phyloP scores from a whole-genome alignment of 2,888 invertebrate genomes.

The Troides helena region DNA sequence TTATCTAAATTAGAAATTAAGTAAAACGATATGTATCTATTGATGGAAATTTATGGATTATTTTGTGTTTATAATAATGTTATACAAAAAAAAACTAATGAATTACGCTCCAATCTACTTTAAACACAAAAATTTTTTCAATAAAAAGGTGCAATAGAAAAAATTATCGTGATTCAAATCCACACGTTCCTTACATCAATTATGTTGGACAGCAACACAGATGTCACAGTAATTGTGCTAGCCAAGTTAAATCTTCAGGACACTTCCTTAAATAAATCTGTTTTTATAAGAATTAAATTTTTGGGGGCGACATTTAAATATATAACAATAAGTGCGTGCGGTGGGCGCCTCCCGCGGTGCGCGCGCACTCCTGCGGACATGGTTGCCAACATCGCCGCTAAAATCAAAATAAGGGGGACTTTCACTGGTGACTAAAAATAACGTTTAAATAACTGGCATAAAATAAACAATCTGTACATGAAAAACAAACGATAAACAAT shows the following conservation, averaged over 20 bases:
- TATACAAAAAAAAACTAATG: background rate
- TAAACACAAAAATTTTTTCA: background rate
- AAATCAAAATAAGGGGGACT: constrained; percentile 52
- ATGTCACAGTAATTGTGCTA: constrained; percentile 26
- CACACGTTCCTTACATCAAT: constrained; percentile 32
- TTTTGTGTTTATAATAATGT: no score
- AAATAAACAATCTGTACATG: no score
- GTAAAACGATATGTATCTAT: no score
- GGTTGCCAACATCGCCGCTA: constrained; percentile 53
- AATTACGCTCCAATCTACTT: background rate
- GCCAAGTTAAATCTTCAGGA: constrained; percentile 20
- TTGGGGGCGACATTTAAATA: constrained; percentile 23
- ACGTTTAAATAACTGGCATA: no score
- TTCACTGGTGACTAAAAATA: constrained; percentile 28
- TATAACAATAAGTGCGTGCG: constrained; percentile 51
- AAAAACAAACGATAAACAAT: no score
- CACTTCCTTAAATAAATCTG: constrained; percentile 26
- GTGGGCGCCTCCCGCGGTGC: constrained; percentile 61
- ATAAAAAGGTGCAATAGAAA: background rate
- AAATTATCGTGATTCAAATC: constrained; percentile 16
- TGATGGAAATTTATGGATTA: no score
- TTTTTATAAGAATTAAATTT: constrained; percentile 28
- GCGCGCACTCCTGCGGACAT: constrained; percentile 65
- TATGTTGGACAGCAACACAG: constrained; percentile 28
- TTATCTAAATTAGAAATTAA: no score